phyloP scores from a whole-genome alignment of 2,888 invertebrate species.

The Cheilosia vernalis region DNA sequence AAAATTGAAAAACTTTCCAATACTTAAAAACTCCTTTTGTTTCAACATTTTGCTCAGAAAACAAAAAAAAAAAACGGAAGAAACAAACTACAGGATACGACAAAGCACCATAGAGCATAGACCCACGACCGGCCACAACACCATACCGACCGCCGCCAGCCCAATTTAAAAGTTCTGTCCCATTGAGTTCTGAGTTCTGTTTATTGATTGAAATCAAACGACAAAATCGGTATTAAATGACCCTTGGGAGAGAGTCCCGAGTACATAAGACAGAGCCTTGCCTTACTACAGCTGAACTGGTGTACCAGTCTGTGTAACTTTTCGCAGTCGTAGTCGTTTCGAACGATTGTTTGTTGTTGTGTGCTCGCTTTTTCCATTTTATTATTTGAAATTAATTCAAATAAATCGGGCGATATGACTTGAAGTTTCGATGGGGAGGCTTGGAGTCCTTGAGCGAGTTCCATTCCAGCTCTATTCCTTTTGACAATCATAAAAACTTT shows the following conservation, averaged over 20 bases:
- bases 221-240: conserved; percentile 74
- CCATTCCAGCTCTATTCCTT: conserved; percentile 9
- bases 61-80: conserved; percentile 28
- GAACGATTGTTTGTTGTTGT: conserved; percentile 27
- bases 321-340: not conserved
- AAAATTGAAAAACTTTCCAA: conserved; percentile 75
- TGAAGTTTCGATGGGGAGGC: not conserved
- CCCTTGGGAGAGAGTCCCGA: conserved; percentile 52
- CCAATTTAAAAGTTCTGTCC: conserved; percentile 74
- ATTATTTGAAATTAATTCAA: conserved; percentile 74
- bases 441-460: conserved; percentile 11
- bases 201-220: conserved; percentile 75
- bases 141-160: conserved; percentile 19
- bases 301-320: not conserved
- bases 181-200: conserved; percentile 73
- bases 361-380: conserved; percentile 37
- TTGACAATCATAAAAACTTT: conserved; percentile 55
- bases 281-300: not conserved
- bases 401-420: conserved; percentile 73
- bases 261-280: not conserved
- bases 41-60: conserved; percentile 7
- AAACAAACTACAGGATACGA: conserved; percentile 1
- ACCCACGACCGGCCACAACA: not conserved
- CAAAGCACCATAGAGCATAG: not conserved
- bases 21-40: conserved; percentile 71